A percentile compares a stretch with the other conserved stretches of the same genome.
Conservation (phyloP, 2,888 invertebrate genomes). For the Chouioia cunea region DNA sequence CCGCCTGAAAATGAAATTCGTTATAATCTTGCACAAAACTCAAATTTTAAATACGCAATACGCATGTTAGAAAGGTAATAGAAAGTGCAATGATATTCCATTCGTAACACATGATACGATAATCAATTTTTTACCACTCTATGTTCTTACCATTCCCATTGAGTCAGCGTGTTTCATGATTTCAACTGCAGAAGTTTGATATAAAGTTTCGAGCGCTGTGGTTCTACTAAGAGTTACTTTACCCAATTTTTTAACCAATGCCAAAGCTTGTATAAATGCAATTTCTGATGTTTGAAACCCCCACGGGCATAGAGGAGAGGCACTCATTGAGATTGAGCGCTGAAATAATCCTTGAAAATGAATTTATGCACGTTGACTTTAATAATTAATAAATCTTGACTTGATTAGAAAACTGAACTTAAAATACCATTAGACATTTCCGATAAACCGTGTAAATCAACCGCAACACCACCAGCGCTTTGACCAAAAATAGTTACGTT, state of each 20-base stretch:
- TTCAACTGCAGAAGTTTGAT: constrained; percentile 42
- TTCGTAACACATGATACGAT: too few species aligned
- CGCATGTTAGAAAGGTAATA: not conserved
- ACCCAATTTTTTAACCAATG: constrained; percentile 51
- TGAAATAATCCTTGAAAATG: constrained; percentile 69
- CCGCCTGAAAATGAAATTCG: not conserved
- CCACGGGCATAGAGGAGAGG: constrained; percentile 68
- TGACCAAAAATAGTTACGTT: constrained; percentile 72
- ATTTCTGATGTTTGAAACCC: constrained; percentile 42
- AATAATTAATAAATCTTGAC: not conserved
- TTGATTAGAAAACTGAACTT: too few species aligned
- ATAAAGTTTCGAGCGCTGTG: constrained; percentile 46
- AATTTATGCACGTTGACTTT: not conserved
- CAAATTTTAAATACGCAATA: not conserved
- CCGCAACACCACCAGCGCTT: constrained; percentile 69
- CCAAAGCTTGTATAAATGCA: constrained; percentile 44
- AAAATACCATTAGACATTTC: constrained; percentile 50
- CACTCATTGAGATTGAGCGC: constrained; percentile 72
- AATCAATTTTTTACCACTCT: too few species aligned
- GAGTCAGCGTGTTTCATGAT: constrained; percentile 39
- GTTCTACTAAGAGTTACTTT: constrained; percentile 32
- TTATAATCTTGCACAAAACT: not conserved
- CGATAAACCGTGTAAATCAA: constrained; percentile 51
- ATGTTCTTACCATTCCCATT: constrained; percentile 34
- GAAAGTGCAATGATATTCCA: not conserved